phyloP scores from a whole-genome alignment of 2,888 invertebrate species.

The Apeira syringaria region DNA sequence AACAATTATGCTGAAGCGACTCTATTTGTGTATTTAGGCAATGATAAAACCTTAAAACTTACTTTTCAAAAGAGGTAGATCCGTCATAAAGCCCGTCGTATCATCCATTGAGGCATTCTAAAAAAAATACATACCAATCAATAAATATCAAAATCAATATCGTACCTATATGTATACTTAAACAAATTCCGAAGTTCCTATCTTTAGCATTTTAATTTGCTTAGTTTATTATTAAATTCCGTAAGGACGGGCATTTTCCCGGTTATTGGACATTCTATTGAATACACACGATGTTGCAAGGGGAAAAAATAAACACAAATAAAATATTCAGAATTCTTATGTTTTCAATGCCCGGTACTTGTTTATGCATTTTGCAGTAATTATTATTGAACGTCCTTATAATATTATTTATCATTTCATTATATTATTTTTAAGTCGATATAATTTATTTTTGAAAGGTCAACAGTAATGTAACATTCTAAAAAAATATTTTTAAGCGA shows the following conservation, averaged over 20 bases:
- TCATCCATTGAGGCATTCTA: slow-evolving; percentile 94
- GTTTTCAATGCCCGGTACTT: too few species aligned
- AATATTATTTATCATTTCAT: too few species aligned
- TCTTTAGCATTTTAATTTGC: slow-evolving; percentile 34
- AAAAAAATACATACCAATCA: slow-evolving; percentile 44
- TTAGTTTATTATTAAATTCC: slow-evolving; percentile 35
- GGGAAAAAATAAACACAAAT: slow-evolving; percentile 28
- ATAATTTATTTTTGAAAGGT: too few species aligned
- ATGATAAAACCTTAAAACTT: too few species aligned
- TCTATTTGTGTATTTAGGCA: too few species aligned
- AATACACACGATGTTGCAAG: slow-evolving; percentile 30
- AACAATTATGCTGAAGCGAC: too few species aligned
- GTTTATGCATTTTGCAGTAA: too few species aligned
- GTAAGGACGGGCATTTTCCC: slow-evolving; percentile 28
- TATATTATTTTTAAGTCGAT: too few species aligned
- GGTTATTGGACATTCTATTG: slow-evolving; percentile 28
- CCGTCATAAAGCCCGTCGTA: slow-evolving; percentile 94
- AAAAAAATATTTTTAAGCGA: too few species aligned
- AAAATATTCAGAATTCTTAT: slow-evolving; percentile 28
- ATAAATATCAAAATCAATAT: slow-evolving; percentile 10
- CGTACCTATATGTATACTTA: slow-evolving; percentile 22
- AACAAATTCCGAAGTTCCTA: slow-evolving; percentile 26
- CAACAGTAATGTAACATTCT: too few species aligned
- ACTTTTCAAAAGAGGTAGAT: slow-evolving; percentile 95
- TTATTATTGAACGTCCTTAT: too few species aligned